These are phyloP conservation scores for Meganola albula DNA, from an alignment of 2,888 invertebrate species.

Conservation along the genomic window DNA sequence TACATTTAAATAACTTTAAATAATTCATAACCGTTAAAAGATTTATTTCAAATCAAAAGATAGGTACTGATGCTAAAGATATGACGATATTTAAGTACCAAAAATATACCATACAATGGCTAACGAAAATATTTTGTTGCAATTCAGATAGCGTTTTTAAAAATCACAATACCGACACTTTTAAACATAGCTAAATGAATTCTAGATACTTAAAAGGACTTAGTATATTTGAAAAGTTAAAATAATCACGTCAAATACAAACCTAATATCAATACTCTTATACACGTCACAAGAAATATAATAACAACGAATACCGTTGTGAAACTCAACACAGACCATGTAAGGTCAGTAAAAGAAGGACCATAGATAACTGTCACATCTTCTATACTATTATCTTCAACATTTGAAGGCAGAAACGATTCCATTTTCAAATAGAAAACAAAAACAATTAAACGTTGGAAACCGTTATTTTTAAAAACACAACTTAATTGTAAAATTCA, in stretches of 20 bases:
- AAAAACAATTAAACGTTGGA: neutral
- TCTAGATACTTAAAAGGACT: too few relatives aligned
- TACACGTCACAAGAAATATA: conserved; percentile 33
- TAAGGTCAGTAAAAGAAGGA: conserved; percentile 14
- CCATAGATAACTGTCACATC: conserved; percentile 1
- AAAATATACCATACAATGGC: too few relatives aligned
- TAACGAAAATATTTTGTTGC: too few relatives aligned
- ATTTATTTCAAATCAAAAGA: too few relatives aligned
- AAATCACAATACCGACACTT: too few relatives aligned
- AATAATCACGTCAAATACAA: conserved; percentile 2
- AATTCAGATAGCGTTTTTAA: too few relatives aligned
- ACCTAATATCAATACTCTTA: conserved; percentile 34
- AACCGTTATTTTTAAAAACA: neutral
- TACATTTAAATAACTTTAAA: too few relatives aligned
- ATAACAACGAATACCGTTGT: conserved; percentile 26
- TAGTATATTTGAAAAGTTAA: too few relatives aligned
- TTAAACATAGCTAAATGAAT: too few relatives aligned
- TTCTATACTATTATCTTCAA: conserved; percentile 4
- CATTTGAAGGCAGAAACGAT: neutral
- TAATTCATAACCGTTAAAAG: too few relatives aligned
- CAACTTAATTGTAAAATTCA: neutral
- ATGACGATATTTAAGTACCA: too few relatives aligned
- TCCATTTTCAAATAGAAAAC: neutral
- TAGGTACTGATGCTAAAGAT: too few relatives aligned
- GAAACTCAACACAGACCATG: conserved; percentile 28